Conservation (phyloP, 2,888 invertebrate genomes). For the Heliconius aoede region DNA sequence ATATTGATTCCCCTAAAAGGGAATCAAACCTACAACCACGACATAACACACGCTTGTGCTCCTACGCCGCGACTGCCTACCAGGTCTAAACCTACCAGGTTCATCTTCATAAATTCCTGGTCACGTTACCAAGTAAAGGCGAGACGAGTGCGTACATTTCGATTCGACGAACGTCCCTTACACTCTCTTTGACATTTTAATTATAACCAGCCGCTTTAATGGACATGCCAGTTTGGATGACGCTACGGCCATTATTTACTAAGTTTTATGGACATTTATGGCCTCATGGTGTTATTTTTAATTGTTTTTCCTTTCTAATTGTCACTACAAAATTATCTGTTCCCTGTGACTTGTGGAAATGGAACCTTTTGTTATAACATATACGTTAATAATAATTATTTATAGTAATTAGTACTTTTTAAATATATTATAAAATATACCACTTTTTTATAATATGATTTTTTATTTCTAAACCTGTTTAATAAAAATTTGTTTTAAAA, state of each 20-base stretch:
- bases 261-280: constrained; percentile 47
- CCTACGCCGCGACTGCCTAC: no score
- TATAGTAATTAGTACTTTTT: background rate
- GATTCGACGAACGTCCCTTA: constrained; percentile 38
- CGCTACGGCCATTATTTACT: constrained; percentile 50
- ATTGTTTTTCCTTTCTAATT: constrained; percentile 8
- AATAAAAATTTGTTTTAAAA: background rate
- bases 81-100: background rate
- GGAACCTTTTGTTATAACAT: background rate
- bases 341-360: background rate
- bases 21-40: no score
- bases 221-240: constrained; percentile 39
- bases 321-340: background rate
- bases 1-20: no score
- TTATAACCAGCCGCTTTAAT: constrained; percentile 38
- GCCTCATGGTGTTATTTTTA: background rate
- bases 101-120: constrained; percentile 6
- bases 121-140: background rate
- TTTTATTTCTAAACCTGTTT: background rate
- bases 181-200: constrained; percentile 44
- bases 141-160: constrained; percentile 29
- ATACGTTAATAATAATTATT: background rate
- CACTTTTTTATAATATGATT: no score
- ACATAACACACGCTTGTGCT: no score
- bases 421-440: no score